phyloP scores from a whole-genome alignment of 2,113 vertebrate species.

The Silurus meridionalis region DNA sequence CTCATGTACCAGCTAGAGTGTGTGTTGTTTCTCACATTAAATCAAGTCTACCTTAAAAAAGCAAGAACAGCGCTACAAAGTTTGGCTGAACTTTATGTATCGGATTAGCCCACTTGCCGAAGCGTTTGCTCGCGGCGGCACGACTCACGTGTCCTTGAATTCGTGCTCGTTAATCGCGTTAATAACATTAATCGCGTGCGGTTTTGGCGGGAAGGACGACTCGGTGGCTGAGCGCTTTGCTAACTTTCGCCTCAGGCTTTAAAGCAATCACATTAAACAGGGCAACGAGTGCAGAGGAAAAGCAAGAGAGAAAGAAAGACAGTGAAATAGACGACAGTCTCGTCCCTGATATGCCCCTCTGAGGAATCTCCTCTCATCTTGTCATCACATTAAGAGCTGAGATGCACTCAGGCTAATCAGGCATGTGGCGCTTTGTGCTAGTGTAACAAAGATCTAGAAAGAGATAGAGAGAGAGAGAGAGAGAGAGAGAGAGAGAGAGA shows the following conservation, averaged over 20 bases:
- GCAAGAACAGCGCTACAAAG: neutral
- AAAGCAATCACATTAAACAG: constrained; percentile 65
- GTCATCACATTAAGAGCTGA: constrained; percentile 64
- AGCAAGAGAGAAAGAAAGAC: constrained; percentile 54
- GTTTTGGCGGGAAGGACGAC: neutral
- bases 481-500: constrained; percentile 4
- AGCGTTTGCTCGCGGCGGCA: neutral
- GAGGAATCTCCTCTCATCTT: constrained; percentile 63
- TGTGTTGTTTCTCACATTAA: neutral
- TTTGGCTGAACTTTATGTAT: neutral
- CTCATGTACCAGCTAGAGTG: too few relatives aligned
- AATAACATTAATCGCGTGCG: constrained; percentile 20
- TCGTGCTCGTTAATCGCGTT: constrained; percentile 18
- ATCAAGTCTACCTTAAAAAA: neutral
- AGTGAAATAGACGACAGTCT: constrained; percentile 35
- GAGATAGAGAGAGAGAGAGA: neutral
- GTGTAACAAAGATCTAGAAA: constrained; percentile 12
- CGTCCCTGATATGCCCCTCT: constrained; percentile 60
- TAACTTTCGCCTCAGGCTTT: constrained; percentile 42
- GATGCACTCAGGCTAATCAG: constrained; percentile 73
- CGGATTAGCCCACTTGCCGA: neutral
- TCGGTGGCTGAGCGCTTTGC: neutral
- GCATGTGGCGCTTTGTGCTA: constrained; percentile 69
- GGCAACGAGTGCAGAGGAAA: constrained; percentile 16
- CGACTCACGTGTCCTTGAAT: neutral